Percentiles rank a stretch among this genome's conserved stretches.
Evolutionary conservation across 2,888 invertebrate species (phyloP).

Genomic region (Phrixothrix hirtus): DNA sequence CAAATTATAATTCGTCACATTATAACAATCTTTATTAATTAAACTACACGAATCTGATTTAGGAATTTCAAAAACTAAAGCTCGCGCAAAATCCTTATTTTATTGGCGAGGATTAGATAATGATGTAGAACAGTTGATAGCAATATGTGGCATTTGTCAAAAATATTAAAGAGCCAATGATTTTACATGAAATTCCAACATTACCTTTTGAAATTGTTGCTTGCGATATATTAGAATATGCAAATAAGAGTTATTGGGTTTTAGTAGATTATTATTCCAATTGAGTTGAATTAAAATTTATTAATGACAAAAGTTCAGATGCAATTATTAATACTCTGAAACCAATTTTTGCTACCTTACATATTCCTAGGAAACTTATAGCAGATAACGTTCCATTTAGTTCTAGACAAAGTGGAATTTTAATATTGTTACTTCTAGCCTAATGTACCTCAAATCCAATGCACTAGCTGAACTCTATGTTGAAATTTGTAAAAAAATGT

Average conservation of each 20-base stretch:
- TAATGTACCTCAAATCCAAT: slow-evolving; percentile 1
- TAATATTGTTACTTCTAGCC: background rate
- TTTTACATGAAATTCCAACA: background rate
- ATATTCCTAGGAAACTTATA: background rate
- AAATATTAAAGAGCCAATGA: slow-evolving; percentile 3
- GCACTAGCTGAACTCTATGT: slow-evolving; percentile 5
- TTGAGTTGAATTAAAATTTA: slow-evolving; percentile 3
- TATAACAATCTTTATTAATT: background rate
- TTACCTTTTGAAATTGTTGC: background rate
- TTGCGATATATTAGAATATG: slow-evolving; percentile 4
- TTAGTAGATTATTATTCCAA: slow-evolving; percentile 10
- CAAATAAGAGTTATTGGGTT: slow-evolving; percentile 1
- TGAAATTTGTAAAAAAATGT: slow-evolving; percentile 2
- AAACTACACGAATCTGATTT: background rate
- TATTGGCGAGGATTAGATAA: slow-evolving; percentile 6
- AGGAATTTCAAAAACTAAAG: slow-evolving; percentile 1
- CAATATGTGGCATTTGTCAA: slow-evolving; percentile 1
- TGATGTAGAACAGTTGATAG: slow-evolving; percentile 1
- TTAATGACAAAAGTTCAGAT: background rate
- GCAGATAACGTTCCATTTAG: slow-evolving; percentile 7
- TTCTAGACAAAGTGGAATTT: slow-evolving; percentile 2
- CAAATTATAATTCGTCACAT: background rate
- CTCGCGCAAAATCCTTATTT: background rate
- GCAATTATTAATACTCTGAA: background rate
- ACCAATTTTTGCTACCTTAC: background rate